Evolutionary conservation across 2,888 invertebrate genomes (phyloP).

Genomic region (Ischnura elegans): DNA sequence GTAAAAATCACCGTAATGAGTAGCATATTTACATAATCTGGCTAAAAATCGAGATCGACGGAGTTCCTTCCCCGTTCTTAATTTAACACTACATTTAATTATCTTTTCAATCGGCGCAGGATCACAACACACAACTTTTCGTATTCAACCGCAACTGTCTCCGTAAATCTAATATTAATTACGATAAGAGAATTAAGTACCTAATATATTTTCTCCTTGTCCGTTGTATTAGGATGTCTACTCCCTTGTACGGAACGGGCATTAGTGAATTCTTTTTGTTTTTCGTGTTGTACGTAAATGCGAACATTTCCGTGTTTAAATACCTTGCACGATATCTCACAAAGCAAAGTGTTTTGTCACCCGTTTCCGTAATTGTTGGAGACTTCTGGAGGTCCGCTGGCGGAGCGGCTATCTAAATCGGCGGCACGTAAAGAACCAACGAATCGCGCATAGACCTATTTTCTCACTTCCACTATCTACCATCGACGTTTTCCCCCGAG

Average conservation of each 20-base stretch:
- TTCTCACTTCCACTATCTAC: slow-evolving; percentile 47
- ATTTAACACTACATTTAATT: too few relatives aligned
- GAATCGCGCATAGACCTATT: background rate
- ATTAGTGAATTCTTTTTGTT: background rate
- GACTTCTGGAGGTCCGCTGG: background rate
- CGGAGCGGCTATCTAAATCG: background rate
- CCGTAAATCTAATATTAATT: too few relatives aligned
- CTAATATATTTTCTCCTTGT: background rate
- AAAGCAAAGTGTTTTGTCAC: slow-evolving; percentile 17
- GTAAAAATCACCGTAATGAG: too few relatives aligned
- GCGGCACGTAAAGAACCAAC: background rate
- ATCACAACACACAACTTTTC: too few relatives aligned
- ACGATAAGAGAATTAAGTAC: too few relatives aligned
- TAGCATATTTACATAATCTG: too few relatives aligned
- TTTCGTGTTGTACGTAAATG: background rate
- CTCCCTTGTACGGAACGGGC: background rate
- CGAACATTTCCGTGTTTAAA: background rate
- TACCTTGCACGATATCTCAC: background rate
- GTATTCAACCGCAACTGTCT: too few relatives aligned
- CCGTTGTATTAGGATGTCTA: background rate
- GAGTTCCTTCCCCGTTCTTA: too few relatives aligned
- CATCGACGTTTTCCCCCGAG: slow-evolving; percentile 46
- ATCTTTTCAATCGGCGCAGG: too few relatives aligned
- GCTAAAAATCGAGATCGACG: too few relatives aligned
- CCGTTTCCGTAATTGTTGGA: slow-evolving; percentile 23